Evolutionary conservation across 1,140 invertebrate genomes (phyloP).

Genomic region (Drosophila miranda): DNA sequence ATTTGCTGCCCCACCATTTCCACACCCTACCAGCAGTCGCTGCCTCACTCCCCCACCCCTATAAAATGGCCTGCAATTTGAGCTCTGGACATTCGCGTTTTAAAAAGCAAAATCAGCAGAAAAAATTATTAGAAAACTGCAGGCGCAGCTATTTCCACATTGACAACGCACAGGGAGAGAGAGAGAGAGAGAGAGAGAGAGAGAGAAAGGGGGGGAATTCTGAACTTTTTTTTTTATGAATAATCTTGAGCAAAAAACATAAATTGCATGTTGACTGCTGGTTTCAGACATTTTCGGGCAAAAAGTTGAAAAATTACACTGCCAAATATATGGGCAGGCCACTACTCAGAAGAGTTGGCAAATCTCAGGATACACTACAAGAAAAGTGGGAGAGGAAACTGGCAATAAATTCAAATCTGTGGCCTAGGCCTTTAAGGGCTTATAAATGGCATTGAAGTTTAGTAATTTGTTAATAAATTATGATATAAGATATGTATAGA

Average conservation of each 20-base stretch:
- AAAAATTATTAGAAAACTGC: slow-evolving; percentile 77
- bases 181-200: background rate
- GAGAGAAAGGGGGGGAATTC: slow-evolving; percentile 5
- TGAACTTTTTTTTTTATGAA: slow-evolving; percentile 55
- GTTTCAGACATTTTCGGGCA: slow-evolving; percentile 52
- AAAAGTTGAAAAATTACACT: slow-evolving; percentile 70
- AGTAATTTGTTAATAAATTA: no score
- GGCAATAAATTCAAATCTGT: no score
- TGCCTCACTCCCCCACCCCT: background rate
- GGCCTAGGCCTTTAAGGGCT: no score
- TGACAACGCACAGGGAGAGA: slow-evolving; percentile 56
- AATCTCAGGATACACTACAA: background rate
- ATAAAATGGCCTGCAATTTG: slow-evolving; percentile 72
- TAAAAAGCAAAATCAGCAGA: slow-evolving; percentile 77
- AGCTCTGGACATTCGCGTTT: slow-evolving; percentile 50
- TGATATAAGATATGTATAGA: no score
- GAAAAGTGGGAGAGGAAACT: background rate
- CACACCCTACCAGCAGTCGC: no score
- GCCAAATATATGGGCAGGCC: slow-evolving; percentile 66
- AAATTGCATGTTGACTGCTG: slow-evolving; percentile 69
- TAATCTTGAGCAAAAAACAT: slow-evolving; percentile 79
- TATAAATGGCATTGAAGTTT: no score
- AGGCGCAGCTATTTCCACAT: slow-evolving; percentile 68
- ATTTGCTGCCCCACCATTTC: slow-evolving; percentile 7
- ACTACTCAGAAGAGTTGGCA: background rate